phyloP scores from a whole-genome alignment of 30 jellyfish, hydroid and myxozoan genomes.

The Hydractinia echinata region DNA sequence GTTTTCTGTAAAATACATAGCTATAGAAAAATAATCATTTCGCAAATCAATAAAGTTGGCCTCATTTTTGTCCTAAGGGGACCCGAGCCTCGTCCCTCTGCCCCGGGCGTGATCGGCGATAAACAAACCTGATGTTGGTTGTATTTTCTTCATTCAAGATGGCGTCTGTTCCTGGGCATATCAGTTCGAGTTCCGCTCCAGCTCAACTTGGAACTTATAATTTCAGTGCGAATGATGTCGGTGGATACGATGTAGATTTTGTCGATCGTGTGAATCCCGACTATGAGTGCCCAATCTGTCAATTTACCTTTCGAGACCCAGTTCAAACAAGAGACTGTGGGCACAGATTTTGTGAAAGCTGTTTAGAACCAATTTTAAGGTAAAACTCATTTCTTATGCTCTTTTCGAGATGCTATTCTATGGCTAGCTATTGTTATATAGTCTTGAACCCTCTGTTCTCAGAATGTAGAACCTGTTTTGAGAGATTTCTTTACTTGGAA shows the following conservation, averaged over 20 bases:
- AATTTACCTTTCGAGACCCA: constrained; percentile 84
- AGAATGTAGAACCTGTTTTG: no score
- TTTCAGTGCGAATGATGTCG: constrained; percentile 39
- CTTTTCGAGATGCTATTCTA: no score
- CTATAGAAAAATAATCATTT: no score
- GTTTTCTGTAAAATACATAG: no score
- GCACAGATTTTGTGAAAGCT: constrained; percentile 85
- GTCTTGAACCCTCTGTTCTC: no score
- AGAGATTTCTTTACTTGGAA: no score
- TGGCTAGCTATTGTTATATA: no score
- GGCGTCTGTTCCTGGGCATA: constrained; percentile 64
- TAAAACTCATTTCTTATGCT: background rate
- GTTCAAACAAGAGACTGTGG: constrained; percentile 97
- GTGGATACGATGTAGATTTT: constrained; percentile 92
- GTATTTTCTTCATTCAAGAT: constrained; percentile 25
- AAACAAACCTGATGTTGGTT: no score
- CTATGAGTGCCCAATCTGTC: constrained; percentile 93
- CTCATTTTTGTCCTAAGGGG: no score
- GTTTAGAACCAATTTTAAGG: constrained; percentile 90
- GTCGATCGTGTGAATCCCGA: constrained; percentile 75
- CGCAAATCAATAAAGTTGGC: no score
- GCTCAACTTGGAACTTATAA: constrained; percentile 62
- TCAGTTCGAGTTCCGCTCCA: constrained; percentile 47
- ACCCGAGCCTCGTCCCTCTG: constrained; percentile 22
- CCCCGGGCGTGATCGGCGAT: background rate